phyloP scores from a whole-genome alignment of 2,888 invertebrate genomes.

The Prosopocoilus inquinatus region DNA sequence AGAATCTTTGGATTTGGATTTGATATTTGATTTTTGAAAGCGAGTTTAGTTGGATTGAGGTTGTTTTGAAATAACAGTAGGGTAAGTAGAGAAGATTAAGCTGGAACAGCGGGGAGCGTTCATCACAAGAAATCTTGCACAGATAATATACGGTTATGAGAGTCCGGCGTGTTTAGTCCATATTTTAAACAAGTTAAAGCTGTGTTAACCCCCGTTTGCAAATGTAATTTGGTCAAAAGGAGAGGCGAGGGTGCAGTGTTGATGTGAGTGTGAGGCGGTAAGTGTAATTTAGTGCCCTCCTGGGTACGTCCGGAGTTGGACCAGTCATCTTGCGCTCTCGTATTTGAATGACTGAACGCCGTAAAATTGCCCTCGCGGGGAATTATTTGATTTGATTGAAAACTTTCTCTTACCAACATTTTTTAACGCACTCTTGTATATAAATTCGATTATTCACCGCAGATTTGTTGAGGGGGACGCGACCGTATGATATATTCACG shows the following conservation, averaged over 20 bases:
- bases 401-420: slow-evolving; percentile 51
- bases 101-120: too few relatives aligned
- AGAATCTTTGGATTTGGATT: too few relatives aligned
- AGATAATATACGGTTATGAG: slow-evolving; percentile 1
- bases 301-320: slow-evolving; percentile 40
- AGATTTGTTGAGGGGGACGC: slow-evolving; percentile 47
- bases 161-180: slow-evolving; percentile 17
- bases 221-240: slow-evolving; percentile 49
- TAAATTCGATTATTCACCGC: slow-evolving; percentile 53
- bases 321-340: slow-evolving; percentile 36
- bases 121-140: slow-evolving; percentile 20
- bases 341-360: slow-evolving; percentile 56
- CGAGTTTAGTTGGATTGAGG: too few relatives aligned
- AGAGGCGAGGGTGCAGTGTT: slow-evolving; percentile 51
- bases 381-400: slow-evolving; percentile 73
- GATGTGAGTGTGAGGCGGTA: slow-evolving; percentile 51
- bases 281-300: slow-evolving; percentile 53
- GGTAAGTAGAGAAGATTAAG: too few relatives aligned
- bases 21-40: too few relatives aligned
- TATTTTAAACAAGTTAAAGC: slow-evolving; percentile 35
- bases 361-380: slow-evolving; percentile 70
- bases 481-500: slow-evolving; percentile 49
- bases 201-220: slow-evolving; percentile 48
- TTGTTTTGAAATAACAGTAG: too few relatives aligned
- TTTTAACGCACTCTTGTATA: slow-evolving; percentile 48